Evolutionary conservation across 2,888 invertebrate species (phyloP), one percentile per base, ranked within the genome.

Genomic region (Teinopalpus imperialis): DNA sequence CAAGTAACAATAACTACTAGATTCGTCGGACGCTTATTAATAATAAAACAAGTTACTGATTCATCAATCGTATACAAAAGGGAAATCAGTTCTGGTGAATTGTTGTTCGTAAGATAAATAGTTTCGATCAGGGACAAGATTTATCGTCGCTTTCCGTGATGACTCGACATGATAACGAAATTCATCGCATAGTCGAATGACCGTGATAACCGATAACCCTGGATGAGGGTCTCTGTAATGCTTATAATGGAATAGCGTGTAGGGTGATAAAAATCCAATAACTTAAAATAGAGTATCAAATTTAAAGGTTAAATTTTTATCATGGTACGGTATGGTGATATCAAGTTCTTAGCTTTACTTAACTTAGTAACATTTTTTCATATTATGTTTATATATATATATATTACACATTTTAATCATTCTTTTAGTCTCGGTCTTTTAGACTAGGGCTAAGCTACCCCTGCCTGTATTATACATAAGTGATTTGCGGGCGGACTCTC

Each of bases 131-230:
- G 52, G 50, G 59, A 52, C 57, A 63, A 74, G 76, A 79, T 79
- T 78, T 75, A 78, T 76, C 53, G 61, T 48, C 51, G 48, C 59
- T 59, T 69, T 73, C 74, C 71, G 67, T 48, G 59, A 75, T 79
- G 76, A 79, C 69, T 69, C 60, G 59, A 59, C 64, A 59, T 64
- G 66, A 64, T 73, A 71, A 69, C 62, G 57, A 56, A 56, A 34
- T 51, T 57, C 53, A 60, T 54, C 54, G 36, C 31, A 35, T 41
- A 35, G 35, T 23, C 41, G 36, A 35, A 48, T 53, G 49, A 26
- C 47, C 26, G 20, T 45, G 43, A 47, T 44, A 41, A 43, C 36
- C 29, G 41, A 41, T 46, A 35, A 34, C 46, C 3, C 21, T 16
- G 35, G 46, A 46, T 46, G 41, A 41, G 46, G 41, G 46, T 40